A percentile compares a stretch with the other conserved stretches of the same genome.
Conservation (phyloP, 1,140 invertebrate genomes). For the Chionoecetes opilio region DNA sequence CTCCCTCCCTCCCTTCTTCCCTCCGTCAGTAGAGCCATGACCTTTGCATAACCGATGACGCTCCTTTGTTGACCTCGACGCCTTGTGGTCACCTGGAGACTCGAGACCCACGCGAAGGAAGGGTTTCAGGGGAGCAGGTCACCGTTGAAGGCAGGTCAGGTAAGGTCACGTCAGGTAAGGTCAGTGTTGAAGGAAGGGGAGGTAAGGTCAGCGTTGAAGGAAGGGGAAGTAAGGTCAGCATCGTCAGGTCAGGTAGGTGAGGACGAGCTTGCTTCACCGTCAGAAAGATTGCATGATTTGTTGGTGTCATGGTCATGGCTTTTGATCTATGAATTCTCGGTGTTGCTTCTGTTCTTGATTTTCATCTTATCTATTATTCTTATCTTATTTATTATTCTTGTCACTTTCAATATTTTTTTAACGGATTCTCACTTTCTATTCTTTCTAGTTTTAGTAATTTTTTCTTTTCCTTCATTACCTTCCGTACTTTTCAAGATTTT, state of each 20-base stretch:
- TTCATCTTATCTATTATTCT: too few species aligned
- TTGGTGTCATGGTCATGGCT: neutral
- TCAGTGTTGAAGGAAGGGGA: neutral
- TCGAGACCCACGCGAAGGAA: neutral
- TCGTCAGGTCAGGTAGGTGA: too few species aligned
- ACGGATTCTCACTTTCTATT: too few species aligned
- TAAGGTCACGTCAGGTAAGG: neutral
- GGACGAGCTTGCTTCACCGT: too few species aligned
- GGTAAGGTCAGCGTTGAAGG: neutral
- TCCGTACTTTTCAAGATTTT: too few species aligned
- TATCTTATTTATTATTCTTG: too few species aligned
- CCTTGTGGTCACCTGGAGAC: neutral
- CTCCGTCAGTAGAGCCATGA: neutral
- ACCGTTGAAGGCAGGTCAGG: too few species aligned
- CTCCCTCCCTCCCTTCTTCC: neutral
- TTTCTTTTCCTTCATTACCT: too few species aligned
- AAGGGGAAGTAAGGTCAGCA: neutral
- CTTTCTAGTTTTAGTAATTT: too few species aligned
- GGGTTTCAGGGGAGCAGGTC: neutral
- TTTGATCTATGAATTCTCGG: neutral
- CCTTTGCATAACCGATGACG: neutral
- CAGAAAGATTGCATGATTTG: too few species aligned
- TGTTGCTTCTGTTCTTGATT: neutral
- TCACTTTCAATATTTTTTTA: too few species aligned
- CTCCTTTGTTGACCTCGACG: neutral